Conservation (phyloP, 2,888 invertebrate genomes). For the Cosmia pyralina region DNA sequence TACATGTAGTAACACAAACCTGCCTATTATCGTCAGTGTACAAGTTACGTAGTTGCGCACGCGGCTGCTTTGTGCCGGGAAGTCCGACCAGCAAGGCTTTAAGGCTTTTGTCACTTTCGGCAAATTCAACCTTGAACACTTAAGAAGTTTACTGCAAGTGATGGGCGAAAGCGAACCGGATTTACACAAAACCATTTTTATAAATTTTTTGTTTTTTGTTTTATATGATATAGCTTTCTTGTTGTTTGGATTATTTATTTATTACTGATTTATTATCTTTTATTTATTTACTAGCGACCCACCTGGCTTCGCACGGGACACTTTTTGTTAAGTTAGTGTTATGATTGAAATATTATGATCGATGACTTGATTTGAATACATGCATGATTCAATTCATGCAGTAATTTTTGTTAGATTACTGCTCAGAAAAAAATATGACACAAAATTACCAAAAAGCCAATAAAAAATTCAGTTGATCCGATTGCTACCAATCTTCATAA, state of each 20-base stretch:
- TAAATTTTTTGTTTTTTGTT: neutral
- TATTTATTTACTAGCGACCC: no score
- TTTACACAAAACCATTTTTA: neutral
- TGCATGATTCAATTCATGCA: no score
- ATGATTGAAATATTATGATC: no score
- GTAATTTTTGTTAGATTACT: no score
- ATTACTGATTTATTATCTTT: no score
- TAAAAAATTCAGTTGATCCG: no score
- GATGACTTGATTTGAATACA: no score
- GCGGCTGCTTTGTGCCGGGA: slow-evolving; percentile 55
- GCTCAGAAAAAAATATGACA: no score
- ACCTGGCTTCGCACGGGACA: no score
- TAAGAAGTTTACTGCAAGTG: slow-evolving; percentile 61
- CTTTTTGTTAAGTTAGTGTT: no score
- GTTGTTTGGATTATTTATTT: neutral
- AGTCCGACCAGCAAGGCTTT: slow-evolving; percentile 73
- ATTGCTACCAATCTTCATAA: no score
- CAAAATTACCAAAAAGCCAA: no score
- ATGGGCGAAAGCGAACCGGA: slow-evolving; percentile 53
- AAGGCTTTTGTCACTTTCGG: slow-evolving; percentile 81
- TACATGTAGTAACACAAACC: slow-evolving; percentile 7
- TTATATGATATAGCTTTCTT: neutral
- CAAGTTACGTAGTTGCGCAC: slow-evolving; percentile 24
- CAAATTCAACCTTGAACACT: slow-evolving; percentile 78
- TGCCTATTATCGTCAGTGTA: neutral